These are phyloP conservation scores for Callionymus lyra DNA, from an alignment of 2,113 vertebrate genomes.

Conservation along the genomic window DNA sequence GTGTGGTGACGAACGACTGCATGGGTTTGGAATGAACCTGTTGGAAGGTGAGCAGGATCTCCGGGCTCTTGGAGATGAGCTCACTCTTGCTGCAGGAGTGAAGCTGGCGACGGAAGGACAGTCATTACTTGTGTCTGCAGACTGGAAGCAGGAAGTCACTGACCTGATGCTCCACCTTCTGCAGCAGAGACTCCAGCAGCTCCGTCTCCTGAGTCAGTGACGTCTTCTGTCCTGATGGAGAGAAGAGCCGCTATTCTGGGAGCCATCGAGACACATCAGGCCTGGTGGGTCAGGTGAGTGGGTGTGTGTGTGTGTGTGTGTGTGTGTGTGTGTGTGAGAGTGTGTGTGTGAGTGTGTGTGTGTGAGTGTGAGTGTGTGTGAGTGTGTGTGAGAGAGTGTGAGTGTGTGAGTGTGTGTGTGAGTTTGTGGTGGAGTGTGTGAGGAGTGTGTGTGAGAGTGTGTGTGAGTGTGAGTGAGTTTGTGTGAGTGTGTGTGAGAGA, in stretches of 20 bases:
- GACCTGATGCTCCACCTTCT: constrained; percentile 98
- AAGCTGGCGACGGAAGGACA: constrained; percentile 59
- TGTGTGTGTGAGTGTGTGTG: constrained; percentile 17
- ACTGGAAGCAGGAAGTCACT: constrained; percentile 5
- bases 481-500: constrained; percentile 14
- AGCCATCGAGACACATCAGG: constrained; percentile 16
- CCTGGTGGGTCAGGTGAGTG: constrained; percentile 23
- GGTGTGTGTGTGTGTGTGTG: constrained; percentile 19
- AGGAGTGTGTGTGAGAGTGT: constrained; percentile 14
- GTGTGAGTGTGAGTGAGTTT: constrained; percentile 18
- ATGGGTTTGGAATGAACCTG: constrained; percentile 97
- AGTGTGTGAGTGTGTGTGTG: constrained; percentile 20
- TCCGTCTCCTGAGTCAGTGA: constrained; percentile 97
- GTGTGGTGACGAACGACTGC: constrained; percentile 97
- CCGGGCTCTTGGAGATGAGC: constrained; percentile 90
- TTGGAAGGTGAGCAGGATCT: constrained; percentile 99
- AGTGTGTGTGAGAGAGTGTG: constrained; percentile 13
- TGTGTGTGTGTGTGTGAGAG: constrained; percentile 13
- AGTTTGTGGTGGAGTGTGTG: too few species aligned
- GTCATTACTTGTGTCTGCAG: not conserved
- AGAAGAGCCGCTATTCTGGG: constrained; percentile 44
- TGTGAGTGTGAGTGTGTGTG: constrained; percentile 14
- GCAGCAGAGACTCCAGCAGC: constrained; percentile 91
- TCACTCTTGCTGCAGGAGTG: constrained; percentile 97
- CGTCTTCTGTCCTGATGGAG: constrained; percentile 87